Evolutionary conservation across 2,797 vertebrate species (phyloP).

Genomic region (Nothura maculosa): DNA sequence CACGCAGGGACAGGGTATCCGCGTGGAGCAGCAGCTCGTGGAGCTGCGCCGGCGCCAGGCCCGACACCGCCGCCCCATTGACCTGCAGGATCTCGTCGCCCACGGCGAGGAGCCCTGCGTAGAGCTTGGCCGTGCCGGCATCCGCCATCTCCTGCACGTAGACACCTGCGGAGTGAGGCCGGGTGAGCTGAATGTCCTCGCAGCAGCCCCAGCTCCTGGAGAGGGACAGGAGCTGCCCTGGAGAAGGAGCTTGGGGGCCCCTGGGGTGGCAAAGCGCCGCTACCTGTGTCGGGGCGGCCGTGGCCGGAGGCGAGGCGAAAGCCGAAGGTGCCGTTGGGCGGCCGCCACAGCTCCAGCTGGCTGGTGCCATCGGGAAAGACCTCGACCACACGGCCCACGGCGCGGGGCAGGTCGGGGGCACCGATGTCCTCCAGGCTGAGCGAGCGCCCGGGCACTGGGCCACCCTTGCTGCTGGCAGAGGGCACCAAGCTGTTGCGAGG

Average conservation of each 20-base stretch:
- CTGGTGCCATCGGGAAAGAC: slow-evolving; percentile 92
- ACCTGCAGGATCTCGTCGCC: slow-evolving; percentile 97
- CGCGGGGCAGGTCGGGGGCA: slow-evolving; percentile 79
- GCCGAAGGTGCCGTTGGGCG: slow-evolving; percentile 88
- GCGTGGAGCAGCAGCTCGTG: slow-evolving; percentile 86
- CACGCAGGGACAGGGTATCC: slow-evolving; percentile 86
- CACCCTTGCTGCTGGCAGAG: slow-evolving; percentile 35
- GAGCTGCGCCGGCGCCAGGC: slow-evolving; percentile 88
- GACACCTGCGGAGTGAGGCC: slow-evolving; percentile 80
- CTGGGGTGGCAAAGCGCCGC: no score
- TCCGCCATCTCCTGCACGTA: slow-evolving; percentile 94
- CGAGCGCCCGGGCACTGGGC: slow-evolving; percentile 70
- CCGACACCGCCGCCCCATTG: slow-evolving; percentile 89
- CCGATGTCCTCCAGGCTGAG: slow-evolving; percentile 89
- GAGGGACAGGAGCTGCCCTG: rapidly evolving
- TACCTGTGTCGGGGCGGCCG: slow-evolving; percentile 93
- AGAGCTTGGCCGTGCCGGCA: slow-evolving; percentile 86
- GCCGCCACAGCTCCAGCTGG: slow-evolving; percentile 89
- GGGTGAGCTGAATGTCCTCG: rapidly evolving
- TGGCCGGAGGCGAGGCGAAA: slow-evolving; percentile 92
- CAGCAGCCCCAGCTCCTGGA: rapidly evolving
- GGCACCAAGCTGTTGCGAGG: no score
- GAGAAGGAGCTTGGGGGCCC: neutral
- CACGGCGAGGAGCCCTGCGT: slow-evolving; percentile 88
- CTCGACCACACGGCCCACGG: slow-evolving; percentile 87